These are phyloP conservation scores for Deilephila elpenor DNA, from an alignment of 2,888 invertebrate species.

Conservation along the genomic window DNA sequence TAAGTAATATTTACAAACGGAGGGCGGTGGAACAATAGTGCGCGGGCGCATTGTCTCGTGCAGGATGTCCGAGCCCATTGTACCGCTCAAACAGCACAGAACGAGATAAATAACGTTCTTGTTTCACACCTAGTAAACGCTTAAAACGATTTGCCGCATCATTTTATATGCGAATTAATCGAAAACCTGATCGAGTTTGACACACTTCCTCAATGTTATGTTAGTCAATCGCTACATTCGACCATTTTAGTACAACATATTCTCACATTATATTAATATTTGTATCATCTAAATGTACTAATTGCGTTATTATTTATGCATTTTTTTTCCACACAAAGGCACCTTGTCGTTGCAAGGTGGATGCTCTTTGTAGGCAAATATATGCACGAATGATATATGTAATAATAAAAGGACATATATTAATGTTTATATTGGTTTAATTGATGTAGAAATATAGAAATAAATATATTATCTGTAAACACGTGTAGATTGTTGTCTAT, in stretches of 20 bases:
- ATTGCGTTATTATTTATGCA: neutral
- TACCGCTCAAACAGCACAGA: conserved; percentile 81
- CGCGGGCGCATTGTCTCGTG: conserved; percentile 75
- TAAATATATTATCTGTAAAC: no score
- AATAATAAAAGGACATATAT: no score
- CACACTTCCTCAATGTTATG: neutral
- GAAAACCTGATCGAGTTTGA: neutral
- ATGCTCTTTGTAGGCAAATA: neutral
- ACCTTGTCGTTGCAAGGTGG: neutral
- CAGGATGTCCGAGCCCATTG: conserved; percentile 82
- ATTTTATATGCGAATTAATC: neutral
- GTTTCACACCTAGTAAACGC: conserved; percentile 55
- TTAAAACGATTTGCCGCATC: conserved; percentile 1
- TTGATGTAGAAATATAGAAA: no score
- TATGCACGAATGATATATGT: neutral
- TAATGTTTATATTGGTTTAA: no score
- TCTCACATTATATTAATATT: neutral
- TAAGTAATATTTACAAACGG: conserved; percentile 72
- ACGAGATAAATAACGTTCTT: conserved; percentile 71
- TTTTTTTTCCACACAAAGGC: neutral
- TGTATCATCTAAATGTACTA: neutral
- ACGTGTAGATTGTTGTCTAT: no score
- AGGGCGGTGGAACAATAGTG: conserved; percentile 75
- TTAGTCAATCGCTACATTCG: neutral
- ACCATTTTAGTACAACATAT: neutral